Base-by-base conservation (phyloP, 64 coral and sea anemone genomes). In the Montipora foliosa region DNA sequence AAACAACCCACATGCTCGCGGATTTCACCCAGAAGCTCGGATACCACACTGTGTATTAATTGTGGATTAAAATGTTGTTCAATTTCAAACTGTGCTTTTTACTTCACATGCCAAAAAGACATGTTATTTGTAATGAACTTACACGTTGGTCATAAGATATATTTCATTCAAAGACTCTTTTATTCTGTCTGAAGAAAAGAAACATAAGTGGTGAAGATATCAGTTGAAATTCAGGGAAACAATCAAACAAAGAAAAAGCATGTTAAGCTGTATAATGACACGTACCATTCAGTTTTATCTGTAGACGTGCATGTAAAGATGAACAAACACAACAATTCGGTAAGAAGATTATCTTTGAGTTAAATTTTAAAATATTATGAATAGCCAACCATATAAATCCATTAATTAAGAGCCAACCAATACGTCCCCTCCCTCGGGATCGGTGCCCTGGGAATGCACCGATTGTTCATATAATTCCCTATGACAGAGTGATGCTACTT, bases 101-200 rank as follows among this genome's bases (percentile, higher is more conserved):
- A 55, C 52, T 55, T 55, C 52, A 55, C 37, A 37, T 37, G 37
- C 37, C 37, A 37, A 37, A 37, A 37, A 37, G 37, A 37, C 37
- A 37, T 37, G 37, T 55, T 55, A 55, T 80, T 80, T 49, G 2
- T 49, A 46, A 49, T 6, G 49, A 83, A 29, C 97, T 71, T 92
- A 99, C 98, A 99, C 90, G 46, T 99, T 96, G 7, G 98, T 94
- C 98, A 99, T 99, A 25, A 99, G 93, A 59, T 99, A 99, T 61
- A 99, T 99, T 89, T 99, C 98, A 49, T 96, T 99, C 73, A 96
- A 82, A 15, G 98, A 99, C 47, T 99, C 95, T 60, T 84, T 94
- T 53, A 99, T 96, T 71, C 98, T 96, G 51, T 99, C 98, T 99
- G 57, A 4, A 37, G 37, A 37, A 96, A 90, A 75, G 49, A 20